Base-by-base conservation (phyloP, 2,888 invertebrate genomes). In the Unio pictorum region DNA sequence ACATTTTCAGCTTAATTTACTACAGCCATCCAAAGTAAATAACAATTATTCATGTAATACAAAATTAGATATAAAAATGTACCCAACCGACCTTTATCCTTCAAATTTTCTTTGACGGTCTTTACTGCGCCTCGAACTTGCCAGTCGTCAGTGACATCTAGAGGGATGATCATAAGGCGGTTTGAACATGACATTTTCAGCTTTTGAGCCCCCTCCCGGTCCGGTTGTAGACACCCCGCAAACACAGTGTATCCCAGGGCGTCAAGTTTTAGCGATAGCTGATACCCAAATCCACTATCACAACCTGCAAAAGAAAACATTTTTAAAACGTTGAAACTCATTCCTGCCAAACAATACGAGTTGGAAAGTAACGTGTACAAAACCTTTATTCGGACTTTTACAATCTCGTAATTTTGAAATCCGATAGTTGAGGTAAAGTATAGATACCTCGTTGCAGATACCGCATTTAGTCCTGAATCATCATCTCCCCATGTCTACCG, bases 61-160 rank as follows among this genome's bases (percentile, higher is more conserved):
- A 45, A 45, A 45, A 45, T 45, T 45, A 45, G 15, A 30, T 59
- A 26, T 45, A 5, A 45, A 17, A 55, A 67, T 20, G 34, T 34
- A 28, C 23, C 30, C 30, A 11, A 67, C 61, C 67, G 68, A 86
- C 85, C 76, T 63, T 80, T 80, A 11, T 83, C 81, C 20, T 78
- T 78, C 11, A 85, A 71, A 61, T 86, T 76, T 56, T 84, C 76
- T 66, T 84, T 85, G 63, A 87, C 84, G 55, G 75, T 80, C 68
- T 81, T 77, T 3, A 86, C 74, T 0, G 85, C 86, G 18, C 80
- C 78, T n/a, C 73, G 75, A 7, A 87, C 86, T 70, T 86, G 84
- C 80, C 84, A 84, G 61, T 87, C 86, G 66, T 85, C 84, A 3
- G 87, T 87, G 66, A 88, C 87, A 72, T 88, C 86, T 55, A 86